Conservation (phyloP, 92 coral and sea anemone genomes). For the Zoanthus solanderi region DNA sequence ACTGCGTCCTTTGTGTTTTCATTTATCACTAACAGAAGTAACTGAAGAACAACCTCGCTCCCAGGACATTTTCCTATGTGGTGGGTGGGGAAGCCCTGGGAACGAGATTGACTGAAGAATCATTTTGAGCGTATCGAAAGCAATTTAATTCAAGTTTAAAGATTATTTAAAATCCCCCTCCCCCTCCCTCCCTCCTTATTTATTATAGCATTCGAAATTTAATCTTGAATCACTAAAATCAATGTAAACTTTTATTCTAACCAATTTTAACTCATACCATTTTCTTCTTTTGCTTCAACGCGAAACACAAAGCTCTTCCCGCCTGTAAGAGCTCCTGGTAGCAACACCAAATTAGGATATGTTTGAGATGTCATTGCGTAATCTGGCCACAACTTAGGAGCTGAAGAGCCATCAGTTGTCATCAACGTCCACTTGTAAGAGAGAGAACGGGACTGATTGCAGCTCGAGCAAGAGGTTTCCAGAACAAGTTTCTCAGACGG, state of each 20-base stretch:
- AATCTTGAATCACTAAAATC: no score
- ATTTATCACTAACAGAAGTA: no score
- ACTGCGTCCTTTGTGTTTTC: no score
- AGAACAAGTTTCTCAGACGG: slow-evolving; percentile 69
- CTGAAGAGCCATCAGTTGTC: not conserved
- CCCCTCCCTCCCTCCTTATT: no score
- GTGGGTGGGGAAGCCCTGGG: no score
- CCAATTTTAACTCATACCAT: slow-evolving; percentile 13
- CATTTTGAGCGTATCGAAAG: no score
- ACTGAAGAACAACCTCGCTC: no score
- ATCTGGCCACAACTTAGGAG: slow-evolving; percentile 71
- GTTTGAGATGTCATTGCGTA: slow-evolving; percentile 59
- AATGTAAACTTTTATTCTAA: not conserved
- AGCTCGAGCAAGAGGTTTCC: slow-evolving; percentile 59
- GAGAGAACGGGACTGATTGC: slow-evolving; percentile 47
- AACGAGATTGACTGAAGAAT: no score
- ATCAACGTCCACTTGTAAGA: slow-evolving; percentile 73
- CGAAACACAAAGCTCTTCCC: slow-evolving; percentile 44
- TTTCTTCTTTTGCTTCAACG: slow-evolving; percentile 39
- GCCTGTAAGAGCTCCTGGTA: slow-evolving; percentile 51
- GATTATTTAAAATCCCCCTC: no score
- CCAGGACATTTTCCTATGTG: no score
- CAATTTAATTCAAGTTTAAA: no score
- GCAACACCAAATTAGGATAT: slow-evolving; percentile 53
- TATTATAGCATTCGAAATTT: no score